These are phyloP conservation scores for Dastarcus helophoroides DNA, from an alignment of 2,888 invertebrate species.

Conservation along the genomic window DNA sequence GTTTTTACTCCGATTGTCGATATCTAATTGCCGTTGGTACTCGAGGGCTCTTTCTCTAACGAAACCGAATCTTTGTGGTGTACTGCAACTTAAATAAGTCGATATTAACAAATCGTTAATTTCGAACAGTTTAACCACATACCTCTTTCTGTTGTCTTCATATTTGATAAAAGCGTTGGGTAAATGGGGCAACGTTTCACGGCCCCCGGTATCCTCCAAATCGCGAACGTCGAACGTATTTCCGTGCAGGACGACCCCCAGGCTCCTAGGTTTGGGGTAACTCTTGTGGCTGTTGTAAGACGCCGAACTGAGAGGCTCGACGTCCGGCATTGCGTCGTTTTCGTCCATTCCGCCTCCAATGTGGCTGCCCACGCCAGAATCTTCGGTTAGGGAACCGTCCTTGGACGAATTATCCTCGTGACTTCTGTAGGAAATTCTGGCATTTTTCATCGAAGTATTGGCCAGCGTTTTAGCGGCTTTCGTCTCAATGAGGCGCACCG, in stretches of 20 bases:
- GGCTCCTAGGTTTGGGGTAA: conserved; percentile 49
- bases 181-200: conserved; percentile 51
- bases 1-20: conserved; percentile 32
- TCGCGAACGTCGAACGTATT: conserved; percentile 69
- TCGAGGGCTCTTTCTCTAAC: conserved; percentile 41
- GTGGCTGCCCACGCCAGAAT: conserved; percentile 47
- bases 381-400: conserved; percentile 51
- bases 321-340: no score
- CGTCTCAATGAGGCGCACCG: conserved; percentile 48
- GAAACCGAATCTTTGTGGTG: conserved; percentile 33
- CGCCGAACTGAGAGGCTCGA: conserved; percentile 32
- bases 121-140: not conserved
- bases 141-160: conserved; percentile 17
- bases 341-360: conserved; percentile 13
- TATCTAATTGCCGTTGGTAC: conserved; percentile 40
- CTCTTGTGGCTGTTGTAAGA: conserved; percentile 22
- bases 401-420: conserved; percentile 35
- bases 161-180: conserved; percentile 38
- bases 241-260: conserved; percentile 62
- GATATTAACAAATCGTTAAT: not conserved
- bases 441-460: conserved; percentile 56
- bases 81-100: not conserved
- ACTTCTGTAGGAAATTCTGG: conserved; percentile 39
- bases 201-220: conserved; percentile 46
- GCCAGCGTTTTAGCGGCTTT: conserved; percentile 63